A percentile compares a stretch with the other conserved stretches of the same genome.
Evolutionary conservation across 2,888 invertebrate species (phyloP).

Genomic region (Cryptophagus acutangulus): DNA sequence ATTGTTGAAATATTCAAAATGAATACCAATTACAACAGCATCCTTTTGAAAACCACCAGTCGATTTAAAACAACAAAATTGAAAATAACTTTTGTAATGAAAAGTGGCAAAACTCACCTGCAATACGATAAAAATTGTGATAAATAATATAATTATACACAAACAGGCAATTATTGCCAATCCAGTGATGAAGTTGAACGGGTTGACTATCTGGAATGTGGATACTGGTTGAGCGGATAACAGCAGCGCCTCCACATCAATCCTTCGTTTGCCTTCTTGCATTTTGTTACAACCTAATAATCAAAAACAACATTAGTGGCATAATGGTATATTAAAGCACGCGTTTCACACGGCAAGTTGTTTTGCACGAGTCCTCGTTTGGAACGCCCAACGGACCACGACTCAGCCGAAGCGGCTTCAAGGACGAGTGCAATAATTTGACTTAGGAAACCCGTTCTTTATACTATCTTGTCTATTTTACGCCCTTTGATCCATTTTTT

Average conservation of each 20-base stretch:
- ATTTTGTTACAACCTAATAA: constrained; percentile 45
- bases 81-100: neutral
- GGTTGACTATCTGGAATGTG: constrained; percentile 45
- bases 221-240: constrained; percentile 46
- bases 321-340: neutral
- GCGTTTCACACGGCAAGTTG: too few relatives aligned
- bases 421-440: too few relatives aligned
- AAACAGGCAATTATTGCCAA: constrained; percentile 64
- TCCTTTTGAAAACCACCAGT: neutral
- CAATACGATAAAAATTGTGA: constrained; percentile 64
- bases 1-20: too few relatives aligned
- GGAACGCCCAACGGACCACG: too few relatives aligned
- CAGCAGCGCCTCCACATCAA: constrained; percentile 46
- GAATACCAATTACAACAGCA: neutral
- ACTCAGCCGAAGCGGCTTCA: too few relatives aligned
- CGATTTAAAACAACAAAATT: neutral
- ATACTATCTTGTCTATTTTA: too few relatives aligned
- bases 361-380: too few relatives aligned
- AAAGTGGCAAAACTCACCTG: constrained; percentile 57
- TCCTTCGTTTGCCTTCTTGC: constrained; percentile 45
- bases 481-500: too few relatives aligned
- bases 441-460: too few relatives aligned
- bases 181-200: constrained; percentile 63
- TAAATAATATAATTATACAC: constrained; percentile 64
- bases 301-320: neutral